phyloP scores from a whole-genome alignment of 2,888 invertebrate genomes.

The Cenopis cana region DNA sequence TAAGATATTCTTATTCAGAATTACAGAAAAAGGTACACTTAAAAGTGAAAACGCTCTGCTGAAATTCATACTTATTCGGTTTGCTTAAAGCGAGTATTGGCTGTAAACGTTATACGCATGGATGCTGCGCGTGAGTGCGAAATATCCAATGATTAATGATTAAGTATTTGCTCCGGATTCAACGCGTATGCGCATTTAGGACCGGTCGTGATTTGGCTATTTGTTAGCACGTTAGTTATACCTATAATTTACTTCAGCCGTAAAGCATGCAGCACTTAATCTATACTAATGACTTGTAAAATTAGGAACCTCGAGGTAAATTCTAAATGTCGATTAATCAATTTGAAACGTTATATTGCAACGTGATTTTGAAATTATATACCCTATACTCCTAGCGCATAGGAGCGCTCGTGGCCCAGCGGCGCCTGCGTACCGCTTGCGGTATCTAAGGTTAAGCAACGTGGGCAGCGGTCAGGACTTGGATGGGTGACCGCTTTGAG shows the following conservation, averaged over 20 bases:
- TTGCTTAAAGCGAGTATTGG: no score
- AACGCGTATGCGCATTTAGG: constrained; percentile 52
- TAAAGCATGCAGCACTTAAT: constrained; percentile 48
- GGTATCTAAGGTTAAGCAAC: no score
- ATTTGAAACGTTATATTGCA: constrained; percentile 6
- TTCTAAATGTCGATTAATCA: constrained; percentile 19
- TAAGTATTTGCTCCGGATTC: constrained; percentile 49
- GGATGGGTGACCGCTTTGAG: no score
- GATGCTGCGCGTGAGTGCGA: constrained; percentile 40
- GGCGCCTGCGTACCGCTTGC: no score
- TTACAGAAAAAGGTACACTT: no score
- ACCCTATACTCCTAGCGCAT: no score
- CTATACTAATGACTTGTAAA: constrained; percentile 23
- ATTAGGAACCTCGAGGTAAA: constrained; percentile 15
- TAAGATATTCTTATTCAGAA: no score
- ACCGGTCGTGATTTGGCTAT: constrained; percentile 63
- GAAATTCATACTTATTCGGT: no score
- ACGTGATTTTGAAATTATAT: background rate
- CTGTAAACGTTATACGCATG: background rate
- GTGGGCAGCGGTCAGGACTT: no score
- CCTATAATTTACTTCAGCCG: constrained; percentile 51
- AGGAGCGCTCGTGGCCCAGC: no score
- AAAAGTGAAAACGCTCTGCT: no score
- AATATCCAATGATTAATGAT: constrained; percentile 55
- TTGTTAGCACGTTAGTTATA: constrained; percentile 55